Conservation (phyloP, 2,113 vertebrate genomes). For the Psittacus erithacus region DNA sequence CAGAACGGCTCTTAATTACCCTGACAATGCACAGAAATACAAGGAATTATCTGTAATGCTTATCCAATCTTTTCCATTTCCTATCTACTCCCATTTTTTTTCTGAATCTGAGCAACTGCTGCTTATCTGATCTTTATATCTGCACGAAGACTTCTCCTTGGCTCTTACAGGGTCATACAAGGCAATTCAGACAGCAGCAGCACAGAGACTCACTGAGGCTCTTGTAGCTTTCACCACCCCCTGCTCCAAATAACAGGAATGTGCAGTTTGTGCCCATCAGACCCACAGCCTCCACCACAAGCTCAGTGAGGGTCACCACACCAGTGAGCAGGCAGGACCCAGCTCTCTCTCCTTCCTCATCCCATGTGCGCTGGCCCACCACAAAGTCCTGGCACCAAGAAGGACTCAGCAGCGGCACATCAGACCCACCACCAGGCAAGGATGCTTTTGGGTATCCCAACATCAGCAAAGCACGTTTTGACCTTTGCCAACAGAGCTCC, state of each 20-base stretch:
- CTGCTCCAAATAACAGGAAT: fast-evolving
- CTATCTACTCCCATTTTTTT: not conserved
- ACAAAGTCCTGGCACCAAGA: not conserved
- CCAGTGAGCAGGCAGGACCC: not conserved
- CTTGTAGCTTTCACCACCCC: not conserved
- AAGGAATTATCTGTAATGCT: not conserved
- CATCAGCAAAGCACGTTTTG: not conserved
- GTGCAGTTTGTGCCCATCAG: fast-evolving
- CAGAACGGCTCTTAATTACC: not conserved
- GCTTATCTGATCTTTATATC: not conserved
- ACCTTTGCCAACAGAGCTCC: not conserved
- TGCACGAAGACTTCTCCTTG: not conserved
- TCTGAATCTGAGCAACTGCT: not conserved
- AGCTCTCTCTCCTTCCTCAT: not conserved
- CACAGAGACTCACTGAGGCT: not conserved
- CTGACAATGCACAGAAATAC: not conserved
- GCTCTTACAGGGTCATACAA: not conserved
- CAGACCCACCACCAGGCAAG: fast-evolving
- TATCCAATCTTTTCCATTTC: not conserved
- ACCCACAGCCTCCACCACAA: fast-evolving
- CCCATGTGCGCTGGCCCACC: fast-evolving
- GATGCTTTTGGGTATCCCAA: not conserved
- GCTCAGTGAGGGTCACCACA: fast-evolving
- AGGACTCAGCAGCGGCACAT: fast-evolving
- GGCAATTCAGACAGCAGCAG: not conserved